Base-by-base conservation (phyloP, 2,888 invertebrate genomes). In the Sinopyrophorus schimmeli region DNA sequence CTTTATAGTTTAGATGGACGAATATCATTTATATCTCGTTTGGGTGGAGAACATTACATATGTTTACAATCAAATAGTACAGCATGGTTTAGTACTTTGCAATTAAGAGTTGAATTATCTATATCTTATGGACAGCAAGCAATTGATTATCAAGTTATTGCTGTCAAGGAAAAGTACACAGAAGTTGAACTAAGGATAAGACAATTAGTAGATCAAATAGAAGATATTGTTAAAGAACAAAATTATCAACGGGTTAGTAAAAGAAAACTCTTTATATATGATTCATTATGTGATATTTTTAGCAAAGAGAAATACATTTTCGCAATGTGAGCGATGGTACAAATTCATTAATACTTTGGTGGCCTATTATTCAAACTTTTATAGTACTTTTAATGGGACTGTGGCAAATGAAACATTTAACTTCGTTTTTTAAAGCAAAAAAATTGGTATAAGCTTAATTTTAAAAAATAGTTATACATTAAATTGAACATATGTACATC, bases 51-150 rank as follows among this genome's bases (percentile, higher is more conserved):
- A 77, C 99, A 99, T 74, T 84, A 93, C 4, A 96, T 99, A 64
- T 99, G 99, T 72, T 84, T 99, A 78, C 96, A 94, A 71, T 97
- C 98, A 0, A 99, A 99, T 72, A 96, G 95, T 62, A 89, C 93
- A 3, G 89, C 94, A 27, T 98, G 98, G 98, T 98, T 99, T 73
- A 92, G 93, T 71, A 97, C 98, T 38, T 92, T 94, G 15, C 97
- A 98, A 71, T 75, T 99, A 68, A 80, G 88, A 61, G 86, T 99
- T 1, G 98, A 99, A 75, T 79, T 99, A 55, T 97, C 98, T 69
- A 97, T 99, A 62, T 95, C 98, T 84, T 96, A 97, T 37, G 99
- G 98, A 40, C 98, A 99, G 72, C 96, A 98, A 77, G 94, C 98
- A 7, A 89, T 97, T 50, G 97, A 98, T 74, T 99, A 99, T 74